Conservation (phyloP, 2,888 invertebrate species). For the Torymus tubicola region DNA sequence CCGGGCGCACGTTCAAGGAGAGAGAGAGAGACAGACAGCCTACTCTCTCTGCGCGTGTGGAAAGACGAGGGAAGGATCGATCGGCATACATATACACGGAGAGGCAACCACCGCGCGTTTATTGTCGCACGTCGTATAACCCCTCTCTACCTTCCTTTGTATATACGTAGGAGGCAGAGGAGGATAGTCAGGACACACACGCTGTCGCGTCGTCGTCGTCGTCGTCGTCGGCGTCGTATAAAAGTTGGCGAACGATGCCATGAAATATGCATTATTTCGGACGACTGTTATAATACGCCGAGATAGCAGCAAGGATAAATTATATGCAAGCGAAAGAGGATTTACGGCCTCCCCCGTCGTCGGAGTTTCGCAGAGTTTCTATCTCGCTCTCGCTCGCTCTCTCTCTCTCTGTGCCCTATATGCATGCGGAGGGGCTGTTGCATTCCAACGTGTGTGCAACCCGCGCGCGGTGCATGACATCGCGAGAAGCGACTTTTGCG, state of each 20-base stretch:
- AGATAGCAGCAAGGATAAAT: constrained; percentile 51
- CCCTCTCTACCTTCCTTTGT: neutral
- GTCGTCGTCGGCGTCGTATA: constrained; percentile 37
- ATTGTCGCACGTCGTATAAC: constrained; percentile 45
- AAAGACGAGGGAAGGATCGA: constrained; percentile 28
- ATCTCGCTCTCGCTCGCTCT: neutral
- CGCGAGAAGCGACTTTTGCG: constrained; percentile 30
- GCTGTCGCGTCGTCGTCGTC: constrained; percentile 8
- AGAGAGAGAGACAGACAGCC: neutral
- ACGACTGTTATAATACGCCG: constrained; percentile 53
- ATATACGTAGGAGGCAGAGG: no score
- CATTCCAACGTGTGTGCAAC: constrained; percentile 22
- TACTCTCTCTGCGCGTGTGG: no score
- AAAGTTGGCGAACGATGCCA: constrained; percentile 54
- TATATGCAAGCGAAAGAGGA: constrained; percentile 47
- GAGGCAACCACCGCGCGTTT: constrained; percentile 19
- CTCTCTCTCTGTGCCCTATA: constrained; percentile 2
- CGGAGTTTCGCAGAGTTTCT: constrained; percentile 34
- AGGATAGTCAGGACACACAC: neutral
- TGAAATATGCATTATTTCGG: constrained; percentile 58
- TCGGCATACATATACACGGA: neutral
- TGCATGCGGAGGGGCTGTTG: constrained; percentile 33
- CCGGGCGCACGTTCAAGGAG: neutral
- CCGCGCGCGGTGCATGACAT: constrained; percentile 17
- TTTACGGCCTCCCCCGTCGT: constrained; percentile 44